Percentiles rank a stretch among this genome's conserved stretches.
Evolutionary conservation across 2,888 invertebrate species (phyloP).

Genomic region (Altica lythri): DNA sequence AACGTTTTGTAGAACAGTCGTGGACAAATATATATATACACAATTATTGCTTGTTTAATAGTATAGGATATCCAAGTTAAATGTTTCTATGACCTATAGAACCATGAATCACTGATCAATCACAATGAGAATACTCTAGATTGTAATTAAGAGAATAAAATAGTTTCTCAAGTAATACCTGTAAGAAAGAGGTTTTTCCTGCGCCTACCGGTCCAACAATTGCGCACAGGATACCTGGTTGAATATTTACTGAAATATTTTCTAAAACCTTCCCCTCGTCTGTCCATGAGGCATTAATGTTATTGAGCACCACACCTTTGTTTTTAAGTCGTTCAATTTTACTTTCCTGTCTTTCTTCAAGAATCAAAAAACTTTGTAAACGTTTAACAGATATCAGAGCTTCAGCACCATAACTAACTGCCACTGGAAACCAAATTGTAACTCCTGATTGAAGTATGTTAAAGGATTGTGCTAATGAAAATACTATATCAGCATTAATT

Average conservation of each 20-base stretch:
- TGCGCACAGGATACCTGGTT: constrained; percentile 65
- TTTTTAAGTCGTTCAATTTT: constrained; percentile 26
- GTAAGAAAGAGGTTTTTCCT: constrained; percentile 71
- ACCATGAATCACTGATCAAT: no score
- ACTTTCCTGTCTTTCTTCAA: constrained; percentile 43
- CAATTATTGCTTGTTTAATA: no score
- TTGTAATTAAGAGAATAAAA: no score
- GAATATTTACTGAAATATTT: constrained; percentile 57
- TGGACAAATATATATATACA: no score
- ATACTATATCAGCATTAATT: constrained; percentile 58
- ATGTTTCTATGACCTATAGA: no score
- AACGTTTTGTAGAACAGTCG: no score
- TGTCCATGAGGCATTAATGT: constrained; percentile 48
- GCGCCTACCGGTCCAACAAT: constrained; percentile 88
- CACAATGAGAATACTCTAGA: no score
- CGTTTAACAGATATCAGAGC: constrained; percentile 34
- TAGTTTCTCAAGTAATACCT: no score
- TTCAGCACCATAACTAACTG: constrained; percentile 33
- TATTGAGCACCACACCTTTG: constrained; percentile 41
- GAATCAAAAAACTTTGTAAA: constrained; percentile 32
- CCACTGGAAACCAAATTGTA: constrained; percentile 34
- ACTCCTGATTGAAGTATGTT: constrained; percentile 34
- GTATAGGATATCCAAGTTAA: no score
- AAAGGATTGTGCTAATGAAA: constrained; percentile 39
- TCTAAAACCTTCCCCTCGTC: constrained; percentile 41